Conservation (phyloP, 2,113 vertebrate genomes). For the Peromyscus maniculatus region DNA sequence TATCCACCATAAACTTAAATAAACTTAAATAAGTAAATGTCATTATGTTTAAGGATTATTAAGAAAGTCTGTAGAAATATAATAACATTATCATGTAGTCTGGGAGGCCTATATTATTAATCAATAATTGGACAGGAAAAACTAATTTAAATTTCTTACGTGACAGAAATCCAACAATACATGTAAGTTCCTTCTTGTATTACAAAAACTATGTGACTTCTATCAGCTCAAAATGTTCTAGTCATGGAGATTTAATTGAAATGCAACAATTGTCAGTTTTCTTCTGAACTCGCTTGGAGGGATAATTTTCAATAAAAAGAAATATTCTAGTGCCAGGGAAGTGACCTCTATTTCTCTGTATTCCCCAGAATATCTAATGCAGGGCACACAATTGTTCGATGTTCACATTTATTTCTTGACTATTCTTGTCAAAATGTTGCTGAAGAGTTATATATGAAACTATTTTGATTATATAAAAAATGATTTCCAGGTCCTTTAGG, state of each 20-base stretch:
- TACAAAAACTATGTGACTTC: not conserved
- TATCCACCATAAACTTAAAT: not conserved
- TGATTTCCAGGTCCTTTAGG: slow-evolving; percentile 44
- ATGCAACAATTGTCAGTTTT: not conserved
- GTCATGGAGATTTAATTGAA: slow-evolving; percentile 19
- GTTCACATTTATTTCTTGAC: slow-evolving; percentile 33
- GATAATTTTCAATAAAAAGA: slow-evolving; percentile 64
- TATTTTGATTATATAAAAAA: slow-evolving; percentile 66
- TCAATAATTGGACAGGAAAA: not conserved
- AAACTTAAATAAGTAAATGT: not conserved
- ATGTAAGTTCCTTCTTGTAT: not conserved
- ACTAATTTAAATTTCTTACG: slow-evolving; percentile 13
- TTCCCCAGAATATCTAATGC: not conserved
- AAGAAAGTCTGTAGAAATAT: slow-evolving; percentile 6
- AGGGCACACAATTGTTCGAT: not conserved
- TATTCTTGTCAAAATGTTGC: slow-evolving; percentile 22
- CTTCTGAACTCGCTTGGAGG: not conserved
- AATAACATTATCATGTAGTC: not conserved
- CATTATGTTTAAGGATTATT: not conserved
- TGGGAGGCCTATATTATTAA: not conserved
- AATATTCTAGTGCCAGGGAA: not conserved
- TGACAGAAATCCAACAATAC: not conserved
- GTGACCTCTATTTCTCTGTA: slow-evolving; percentile 16
- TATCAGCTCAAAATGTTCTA: not conserved
- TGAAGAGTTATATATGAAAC: slow-evolving; percentile 28